Evolutionary conservation across 2,888 invertebrate species (phyloP).

Genomic region (Ypsolopha sequella): DNA sequence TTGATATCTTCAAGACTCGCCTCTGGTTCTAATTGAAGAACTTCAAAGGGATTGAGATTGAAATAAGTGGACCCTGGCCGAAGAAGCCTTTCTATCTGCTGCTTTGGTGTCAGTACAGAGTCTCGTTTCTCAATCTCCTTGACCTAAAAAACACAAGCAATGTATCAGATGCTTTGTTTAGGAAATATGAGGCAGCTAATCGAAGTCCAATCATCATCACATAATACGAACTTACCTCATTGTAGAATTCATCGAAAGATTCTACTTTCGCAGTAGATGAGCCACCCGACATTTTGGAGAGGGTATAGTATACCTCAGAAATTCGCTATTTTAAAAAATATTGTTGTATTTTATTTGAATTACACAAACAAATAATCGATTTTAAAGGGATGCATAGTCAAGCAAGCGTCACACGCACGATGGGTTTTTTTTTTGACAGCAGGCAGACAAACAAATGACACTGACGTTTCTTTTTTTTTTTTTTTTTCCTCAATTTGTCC

Average conservation of each 20-base stretch:
- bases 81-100: constrained; percentile 96
- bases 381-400: too few relatives aligned
- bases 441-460: too few relatives aligned
- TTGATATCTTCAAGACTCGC: constrained; percentile 92
- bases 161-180: too few relatives aligned
- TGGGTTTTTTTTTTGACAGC: too few relatives aligned
- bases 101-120: constrained; percentile 94
- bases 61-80: constrained; percentile 98
- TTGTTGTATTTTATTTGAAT: too few relatives aligned
- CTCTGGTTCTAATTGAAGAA: constrained; percentile 92
- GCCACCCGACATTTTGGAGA: constrained; percentile 24
- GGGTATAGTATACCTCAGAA: too few relatives aligned
- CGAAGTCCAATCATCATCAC: neutral
- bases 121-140: constrained; percentile 99
- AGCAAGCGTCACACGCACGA: too few relatives aligned
- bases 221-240: constrained; percentile 75
- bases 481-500: too few relatives aligned
- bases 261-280: constrained; percentile 67
- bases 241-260: constrained; percentile 85
- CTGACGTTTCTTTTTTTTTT: too few relatives aligned
- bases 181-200: too few relatives aligned
- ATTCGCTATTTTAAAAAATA: too few relatives aligned
- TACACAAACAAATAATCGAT: too few relatives aligned
- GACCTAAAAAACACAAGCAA: constrained; percentile 75
- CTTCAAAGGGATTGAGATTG: constrained; percentile 97